These are phyloP conservation scores for Cantharis rufa DNA, from an alignment of 2,888 invertebrate genomes.

Conservation along the genomic window DNA sequence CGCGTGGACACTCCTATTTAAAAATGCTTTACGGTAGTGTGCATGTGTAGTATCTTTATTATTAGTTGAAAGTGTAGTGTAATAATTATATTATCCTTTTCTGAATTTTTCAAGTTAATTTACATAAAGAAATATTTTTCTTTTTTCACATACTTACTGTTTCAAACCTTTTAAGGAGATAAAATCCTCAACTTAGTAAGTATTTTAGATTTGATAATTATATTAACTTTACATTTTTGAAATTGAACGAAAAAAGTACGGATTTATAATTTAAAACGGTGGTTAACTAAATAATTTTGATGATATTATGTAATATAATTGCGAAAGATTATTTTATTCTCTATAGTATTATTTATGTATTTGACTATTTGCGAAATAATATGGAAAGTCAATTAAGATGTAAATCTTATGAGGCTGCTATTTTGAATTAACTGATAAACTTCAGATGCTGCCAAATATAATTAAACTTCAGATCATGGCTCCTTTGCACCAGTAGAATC, in stretches of 20 bases:
- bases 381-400: not conserved
- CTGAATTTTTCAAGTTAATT: not conserved
- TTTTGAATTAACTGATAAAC: not conserved
- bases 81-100: not conserved
- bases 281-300: not conserved
- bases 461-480: not conserved
- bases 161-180: not conserved
- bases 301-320: not conserved
- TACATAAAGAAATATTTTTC: not conserved
- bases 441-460: not conserved
- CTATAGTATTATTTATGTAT: not conserved
- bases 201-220: not conserved
- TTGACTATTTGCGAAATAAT: not conserved
- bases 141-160: not conserved
- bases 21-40: conserved; percentile 14
- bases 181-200: not conserved
- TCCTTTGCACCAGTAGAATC: not conserved
- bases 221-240: not conserved
- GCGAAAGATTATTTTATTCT: not conserved
- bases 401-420: not conserved
- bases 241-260: not conserved
- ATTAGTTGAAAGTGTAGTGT: not conserved
- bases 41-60: conserved; percentile 10
- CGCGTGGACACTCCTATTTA: conserved; percentile 17
- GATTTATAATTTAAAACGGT: not conserved